Conservation (phyloP, 1,140 invertebrate species). For the Trichoplusia ni region DNA sequence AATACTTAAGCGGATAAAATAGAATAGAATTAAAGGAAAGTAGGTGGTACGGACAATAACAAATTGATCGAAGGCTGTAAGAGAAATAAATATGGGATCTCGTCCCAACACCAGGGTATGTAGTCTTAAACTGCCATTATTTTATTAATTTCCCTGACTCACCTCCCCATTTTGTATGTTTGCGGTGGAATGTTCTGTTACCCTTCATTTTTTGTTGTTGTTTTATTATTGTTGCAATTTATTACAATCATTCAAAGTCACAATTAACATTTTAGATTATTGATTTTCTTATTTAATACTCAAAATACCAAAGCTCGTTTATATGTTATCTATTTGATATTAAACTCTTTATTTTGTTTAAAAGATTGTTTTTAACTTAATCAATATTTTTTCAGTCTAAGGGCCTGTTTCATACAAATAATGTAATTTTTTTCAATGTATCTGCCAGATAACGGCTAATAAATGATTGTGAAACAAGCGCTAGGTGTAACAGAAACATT, state of each 20-base stretch:
- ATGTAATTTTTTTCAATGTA: too few relatives aligned
- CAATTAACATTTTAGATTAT: too few relatives aligned
- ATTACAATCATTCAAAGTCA: not conserved
- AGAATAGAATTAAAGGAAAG: constrained; percentile 26
- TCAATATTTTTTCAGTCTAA: too few relatives aligned
- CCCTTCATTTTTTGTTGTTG: not conserved
- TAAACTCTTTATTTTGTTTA: too few relatives aligned
- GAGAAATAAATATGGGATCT: constrained; percentile 58
- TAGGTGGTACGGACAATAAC: constrained; percentile 73
- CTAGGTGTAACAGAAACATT: not conserved
- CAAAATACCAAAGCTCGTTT: too few relatives aligned
- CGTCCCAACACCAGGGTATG: constrained; percentile 76
- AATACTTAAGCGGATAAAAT: constrained; percentile 9
- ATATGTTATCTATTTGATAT: too few relatives aligned
- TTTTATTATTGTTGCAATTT: not conserved
- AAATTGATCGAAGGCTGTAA: constrained; percentile 69
- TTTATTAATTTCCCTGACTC: constrained; percentile 9
- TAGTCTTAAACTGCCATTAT: constrained; percentile 61
- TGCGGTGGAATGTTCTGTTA: constrained; percentile 4
- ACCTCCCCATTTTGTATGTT: not conserved
- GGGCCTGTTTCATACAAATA: too few relatives aligned
- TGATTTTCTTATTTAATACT: too few relatives aligned
- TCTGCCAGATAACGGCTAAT: too few relatives aligned
- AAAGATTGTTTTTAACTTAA: too few relatives aligned
- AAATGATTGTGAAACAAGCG: too few relatives aligned